Conservation (phyloP, 2,797 vertebrate species). For the Linurgus olivaceus region DNA sequence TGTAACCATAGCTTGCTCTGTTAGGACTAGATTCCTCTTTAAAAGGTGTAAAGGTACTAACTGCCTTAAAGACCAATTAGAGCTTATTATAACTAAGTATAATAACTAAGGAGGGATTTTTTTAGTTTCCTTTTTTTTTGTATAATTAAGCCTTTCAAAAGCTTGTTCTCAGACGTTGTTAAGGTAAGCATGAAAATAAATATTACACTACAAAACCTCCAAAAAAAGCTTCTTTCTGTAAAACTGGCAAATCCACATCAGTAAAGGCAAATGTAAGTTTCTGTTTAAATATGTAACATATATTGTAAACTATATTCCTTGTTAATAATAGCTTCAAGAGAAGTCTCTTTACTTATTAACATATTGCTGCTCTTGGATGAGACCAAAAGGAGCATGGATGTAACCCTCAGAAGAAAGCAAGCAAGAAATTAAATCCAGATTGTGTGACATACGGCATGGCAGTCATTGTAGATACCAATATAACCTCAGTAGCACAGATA, state of each 20-base stretch:
- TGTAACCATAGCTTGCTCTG: not conserved
- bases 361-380: not conserved
- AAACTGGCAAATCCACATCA: not conserved
- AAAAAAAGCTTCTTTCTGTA: not conserved
- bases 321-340: not conserved
- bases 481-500: not conserved
- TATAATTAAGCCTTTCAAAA: not conserved
- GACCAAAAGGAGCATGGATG: not conserved
- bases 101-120: not conserved
- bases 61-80: not conserved
- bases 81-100: not conserved
- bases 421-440: not conserved
- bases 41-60: not conserved
- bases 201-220: not conserved
- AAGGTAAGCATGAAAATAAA: not conserved
- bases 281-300: not conserved
- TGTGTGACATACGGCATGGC: not conserved
- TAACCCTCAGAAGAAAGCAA: not conserved
- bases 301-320: not conserved
- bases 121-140: not conserved
- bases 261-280: not conserved
- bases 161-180: not conserved
- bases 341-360: not conserved
- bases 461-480: not conserved
- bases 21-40: not conserved